Conservation (phyloP, 2,888 invertebrate genomes). For the Drosophila anomelani region DNA sequence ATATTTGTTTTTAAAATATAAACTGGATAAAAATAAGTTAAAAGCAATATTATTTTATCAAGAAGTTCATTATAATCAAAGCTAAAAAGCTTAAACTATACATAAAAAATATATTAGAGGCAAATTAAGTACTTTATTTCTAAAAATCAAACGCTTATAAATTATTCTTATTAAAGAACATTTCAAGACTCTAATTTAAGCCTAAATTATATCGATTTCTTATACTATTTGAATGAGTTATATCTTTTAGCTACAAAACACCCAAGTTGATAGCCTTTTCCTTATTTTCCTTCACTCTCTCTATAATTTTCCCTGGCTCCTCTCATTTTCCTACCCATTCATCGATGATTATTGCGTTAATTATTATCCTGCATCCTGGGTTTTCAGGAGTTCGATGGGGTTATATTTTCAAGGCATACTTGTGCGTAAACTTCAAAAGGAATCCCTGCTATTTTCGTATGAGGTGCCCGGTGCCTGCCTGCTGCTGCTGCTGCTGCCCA, state of each 20-base stretch:
- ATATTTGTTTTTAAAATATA: background rate
- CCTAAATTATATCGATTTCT: fast-evolving
- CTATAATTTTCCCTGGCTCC: too few species aligned
- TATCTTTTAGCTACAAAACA: background rate
- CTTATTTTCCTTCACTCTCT: too few species aligned
- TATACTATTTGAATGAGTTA: background rate
- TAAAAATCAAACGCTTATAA: fast-evolving
- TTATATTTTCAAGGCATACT: constrained; percentile 57
- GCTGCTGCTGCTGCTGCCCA: constrained; percentile 2
- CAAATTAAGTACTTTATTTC: fast-evolving
- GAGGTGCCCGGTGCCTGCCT: constrained; percentile 31
- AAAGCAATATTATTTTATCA: too few species aligned
- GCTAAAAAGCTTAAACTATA: background rate
- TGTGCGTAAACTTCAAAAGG: constrained; percentile 82
- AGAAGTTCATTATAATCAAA: background rate
- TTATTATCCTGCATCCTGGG: constrained; percentile 66
- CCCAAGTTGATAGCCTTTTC: background rate
- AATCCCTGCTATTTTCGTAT: constrained; percentile 77
- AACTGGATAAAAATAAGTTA: background rate
- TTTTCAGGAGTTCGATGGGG: constrained; percentile 40
- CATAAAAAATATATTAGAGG: background rate
- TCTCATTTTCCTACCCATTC: constrained; percentile 61
- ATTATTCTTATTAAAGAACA: background rate
- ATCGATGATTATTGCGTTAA: constrained; percentile 82
- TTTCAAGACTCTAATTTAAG: background rate